These are phyloP conservation scores for Platalea minor DNA, from an alignment of 2,797 vertebrate species.

Conservation along the genomic window DNA sequence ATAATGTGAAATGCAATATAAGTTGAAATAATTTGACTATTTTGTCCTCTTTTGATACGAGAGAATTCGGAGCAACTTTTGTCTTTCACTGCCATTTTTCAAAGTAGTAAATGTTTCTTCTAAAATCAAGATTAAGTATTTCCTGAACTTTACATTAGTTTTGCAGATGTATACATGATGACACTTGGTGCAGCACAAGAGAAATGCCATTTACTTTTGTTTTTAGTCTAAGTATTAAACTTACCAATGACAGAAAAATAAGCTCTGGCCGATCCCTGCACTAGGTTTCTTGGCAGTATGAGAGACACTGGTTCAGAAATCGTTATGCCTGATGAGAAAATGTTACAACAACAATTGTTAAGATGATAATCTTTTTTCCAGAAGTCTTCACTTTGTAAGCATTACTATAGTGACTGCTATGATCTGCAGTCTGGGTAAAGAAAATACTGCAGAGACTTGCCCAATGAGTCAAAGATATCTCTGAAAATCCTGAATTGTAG, in stretches of 20 bases:
- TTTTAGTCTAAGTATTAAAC: not conserved
- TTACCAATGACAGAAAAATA: slow-evolving; percentile 72
- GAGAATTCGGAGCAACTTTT: not conserved
- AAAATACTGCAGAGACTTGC: not conserved
- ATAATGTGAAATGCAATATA: not conserved
- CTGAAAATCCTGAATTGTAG: not conserved
- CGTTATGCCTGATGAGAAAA: slow-evolving; percentile 32
- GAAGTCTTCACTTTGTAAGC: not conserved
- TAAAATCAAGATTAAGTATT: not conserved
- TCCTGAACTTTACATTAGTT: not conserved
- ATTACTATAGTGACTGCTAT: not conserved
- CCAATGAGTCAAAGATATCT: not conserved
- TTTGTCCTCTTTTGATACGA: not conserved
- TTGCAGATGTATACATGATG: not conserved
- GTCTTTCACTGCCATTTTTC: not conserved
- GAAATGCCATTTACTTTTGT: not conserved
- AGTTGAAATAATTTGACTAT: not conserved
- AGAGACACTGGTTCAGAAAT: slow-evolving; percentile 44
- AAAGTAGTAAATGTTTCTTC: not conserved
- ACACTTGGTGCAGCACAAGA: not conserved
- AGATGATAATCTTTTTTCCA: not conserved
- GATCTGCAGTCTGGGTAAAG: not conserved
- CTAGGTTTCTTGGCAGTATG: slow-evolving; percentile 48
- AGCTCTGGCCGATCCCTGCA: slow-evolving; percentile 69
- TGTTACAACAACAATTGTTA: not conserved